Evolutionary conservation across 2,888 invertebrate species (phyloP).

Genomic region (Tetragonula carbonaria): DNA sequence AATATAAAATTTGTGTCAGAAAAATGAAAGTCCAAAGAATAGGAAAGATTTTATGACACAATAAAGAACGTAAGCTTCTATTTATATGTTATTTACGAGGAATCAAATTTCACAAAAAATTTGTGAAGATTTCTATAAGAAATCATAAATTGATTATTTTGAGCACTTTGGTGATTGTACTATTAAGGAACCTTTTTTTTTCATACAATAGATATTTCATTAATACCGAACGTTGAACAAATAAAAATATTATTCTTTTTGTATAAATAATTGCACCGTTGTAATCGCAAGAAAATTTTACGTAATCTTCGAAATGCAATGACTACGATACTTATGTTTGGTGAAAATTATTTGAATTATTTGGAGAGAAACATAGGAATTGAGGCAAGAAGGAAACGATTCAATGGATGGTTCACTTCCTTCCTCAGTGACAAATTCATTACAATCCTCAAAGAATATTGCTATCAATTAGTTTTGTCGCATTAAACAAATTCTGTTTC

Average conservation of each 20-base stretch:
- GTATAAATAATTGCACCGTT: no score
- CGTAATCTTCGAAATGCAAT: not conserved
- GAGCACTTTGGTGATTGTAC: no score
- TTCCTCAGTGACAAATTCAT: conserved; percentile 50
- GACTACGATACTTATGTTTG: not conserved
- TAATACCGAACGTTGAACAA: conserved; percentile 20
- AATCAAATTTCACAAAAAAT: no score
- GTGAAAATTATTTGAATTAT: not conserved
- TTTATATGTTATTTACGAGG: no score
- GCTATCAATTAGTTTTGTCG: conserved; percentile 1
- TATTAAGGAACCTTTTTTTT: not conserved
- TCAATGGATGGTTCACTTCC: conserved; percentile 45
- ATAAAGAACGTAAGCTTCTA: no score
- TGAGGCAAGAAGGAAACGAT: conserved; percentile 38
- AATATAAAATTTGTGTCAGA: no score
- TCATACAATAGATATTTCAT: conserved; percentile 24
- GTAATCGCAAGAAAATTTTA: not conserved
- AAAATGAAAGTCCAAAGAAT: no score
- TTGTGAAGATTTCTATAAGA: no score
- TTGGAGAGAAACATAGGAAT: not conserved
- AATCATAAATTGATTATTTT: no score
- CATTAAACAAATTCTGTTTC: not conserved
- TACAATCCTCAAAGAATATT: conserved; percentile 46
- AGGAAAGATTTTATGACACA: no score
- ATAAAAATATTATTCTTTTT: conserved; percentile 26